These are phyloP conservation scores for Neodiprion lecontei DNA, from an alignment of 1,140 invertebrate species.

Conservation along the genomic window DNA sequence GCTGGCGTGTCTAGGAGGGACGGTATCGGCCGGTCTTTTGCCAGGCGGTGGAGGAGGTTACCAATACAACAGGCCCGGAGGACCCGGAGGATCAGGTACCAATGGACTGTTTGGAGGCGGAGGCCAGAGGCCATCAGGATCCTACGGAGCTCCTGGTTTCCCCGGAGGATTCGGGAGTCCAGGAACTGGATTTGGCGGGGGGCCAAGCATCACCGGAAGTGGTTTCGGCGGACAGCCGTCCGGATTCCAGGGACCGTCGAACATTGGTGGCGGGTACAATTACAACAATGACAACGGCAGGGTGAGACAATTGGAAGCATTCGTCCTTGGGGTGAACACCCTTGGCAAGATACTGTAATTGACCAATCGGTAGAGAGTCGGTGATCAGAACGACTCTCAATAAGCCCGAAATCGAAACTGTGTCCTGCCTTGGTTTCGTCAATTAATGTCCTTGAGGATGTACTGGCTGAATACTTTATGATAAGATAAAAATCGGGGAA, in stretches of 20 bases:
- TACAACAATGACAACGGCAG: conserved; percentile 37
- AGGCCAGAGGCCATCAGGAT: conserved; percentile 18
- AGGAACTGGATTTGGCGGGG: conserved; percentile 14
- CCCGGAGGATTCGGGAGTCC: too few species aligned
- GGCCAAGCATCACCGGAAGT: neutral
- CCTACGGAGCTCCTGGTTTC: conserved; percentile 10
- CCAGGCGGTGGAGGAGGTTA: conserved; percentile 47
- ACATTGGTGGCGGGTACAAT: conserved; percentile 34
- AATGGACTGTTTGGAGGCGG: neutral
- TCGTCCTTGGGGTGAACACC: neutral
- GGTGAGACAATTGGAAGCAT: conserved; percentile 36
- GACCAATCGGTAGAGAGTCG: too few species aligned
- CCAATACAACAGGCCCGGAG: conserved; percentile 49
- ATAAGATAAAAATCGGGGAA: too few species aligned
- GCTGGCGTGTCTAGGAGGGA: conserved; percentile 40
- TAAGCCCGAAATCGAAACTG: too few species aligned
- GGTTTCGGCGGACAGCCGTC: conserved; percentile 5
- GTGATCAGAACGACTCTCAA: too few species aligned
- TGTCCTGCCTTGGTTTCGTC: too few species aligned
- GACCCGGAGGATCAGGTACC: neutral
- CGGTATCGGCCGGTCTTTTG: conserved; percentile 45
- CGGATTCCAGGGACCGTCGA: conserved; percentile 30
- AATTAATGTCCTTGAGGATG: too few species aligned
- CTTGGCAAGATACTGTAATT: too few species aligned
- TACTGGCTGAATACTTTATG: too few species aligned